Base-by-base conservation (phyloP, 1,140 invertebrate genomes). In the Glossosoma conforme region DNA sequence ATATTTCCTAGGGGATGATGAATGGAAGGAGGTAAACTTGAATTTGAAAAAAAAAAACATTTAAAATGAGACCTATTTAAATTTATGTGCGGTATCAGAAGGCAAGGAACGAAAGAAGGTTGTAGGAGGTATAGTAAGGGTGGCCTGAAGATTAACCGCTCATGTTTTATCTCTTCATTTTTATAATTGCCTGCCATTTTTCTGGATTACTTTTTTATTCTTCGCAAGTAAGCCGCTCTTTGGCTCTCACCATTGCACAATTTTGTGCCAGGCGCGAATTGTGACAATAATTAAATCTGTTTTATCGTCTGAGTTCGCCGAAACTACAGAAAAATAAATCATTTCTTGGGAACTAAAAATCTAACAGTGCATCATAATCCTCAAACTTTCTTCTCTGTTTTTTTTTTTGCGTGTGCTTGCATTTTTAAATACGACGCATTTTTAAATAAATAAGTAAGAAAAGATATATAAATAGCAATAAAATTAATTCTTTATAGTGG, bases 121-220 rank as follows among this genome's bases (percentile, higher is more conserved):
- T 4, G 43, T 30, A 24, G 44, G 8, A 37, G 32, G 22, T 15
- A 21, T 36, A 15, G 48, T 30, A 13, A 14, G 38, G 36, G 43
- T 30, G 30, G n/a, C 11, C 20, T n/a, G 47, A 36, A 58, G 55
- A 58, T 58, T 58, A 56, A 58, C 55, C 55, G 55, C 50, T 53
- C 55, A 53, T 58, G 51, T 53, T 58, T 58, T 58, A 58, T 58
- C 55, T 58, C 55, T 58, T 58, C 55, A 58, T 58, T 58, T 55
- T 58, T 58, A 58, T 58, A 58, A 58, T 58, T 58, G 55, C 55
- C 55, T 58, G 55, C 55, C 55, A 58, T 58, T 58, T 58, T 58
- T 58, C 45, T 20, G 51, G 55, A 52, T 53, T 58, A 53, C 51
- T 47, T 58, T 53, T 58, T 53, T 58, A 48, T 44, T 48, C 33